Conservation (phyloP, 2,113 vertebrate species). For the Callithrix jacchus region DNA sequence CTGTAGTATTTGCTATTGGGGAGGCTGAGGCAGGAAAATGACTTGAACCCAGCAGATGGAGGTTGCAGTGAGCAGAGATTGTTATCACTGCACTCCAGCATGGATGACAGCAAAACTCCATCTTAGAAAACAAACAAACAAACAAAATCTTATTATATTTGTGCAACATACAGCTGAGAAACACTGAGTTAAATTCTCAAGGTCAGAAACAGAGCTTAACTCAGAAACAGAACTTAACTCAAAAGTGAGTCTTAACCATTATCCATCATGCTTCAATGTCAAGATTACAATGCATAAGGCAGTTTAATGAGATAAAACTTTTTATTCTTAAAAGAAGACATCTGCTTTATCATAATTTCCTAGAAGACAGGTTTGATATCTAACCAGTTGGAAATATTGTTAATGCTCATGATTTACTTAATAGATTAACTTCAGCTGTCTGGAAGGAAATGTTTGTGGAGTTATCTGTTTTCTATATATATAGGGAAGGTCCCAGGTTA, state of each 20-base stretch:
- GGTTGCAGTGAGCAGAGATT: too few species aligned
- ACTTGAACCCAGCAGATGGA: too few species aligned
- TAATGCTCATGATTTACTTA: not conserved
- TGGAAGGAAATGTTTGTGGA: not conserved
- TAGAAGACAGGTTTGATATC: not conserved
- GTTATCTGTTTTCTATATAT: conserved; percentile 20
- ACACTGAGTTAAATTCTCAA: not conserved
- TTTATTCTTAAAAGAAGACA: not conserved
- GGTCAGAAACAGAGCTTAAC: not conserved
- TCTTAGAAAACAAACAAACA: not conserved
- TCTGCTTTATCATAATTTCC: not conserved
- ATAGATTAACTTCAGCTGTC: not conserved
- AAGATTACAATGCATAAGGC: not conserved
- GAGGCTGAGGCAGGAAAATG: too few species aligned
- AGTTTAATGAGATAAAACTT: not conserved
- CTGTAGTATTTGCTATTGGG: too few species aligned
- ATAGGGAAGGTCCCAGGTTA: not conserved
- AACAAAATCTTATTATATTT: not conserved
- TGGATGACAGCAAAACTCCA: too few species aligned
- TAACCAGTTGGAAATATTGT: not conserved
- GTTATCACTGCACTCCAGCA: too few species aligned
- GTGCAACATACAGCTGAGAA: not conserved
- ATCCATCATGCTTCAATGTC: not conserved
- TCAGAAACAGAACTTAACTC: not conserved
- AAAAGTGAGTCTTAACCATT: not conserved